Conservation (phyloP, 2,888 invertebrate genomes). For the Andrena camellia region DNA sequence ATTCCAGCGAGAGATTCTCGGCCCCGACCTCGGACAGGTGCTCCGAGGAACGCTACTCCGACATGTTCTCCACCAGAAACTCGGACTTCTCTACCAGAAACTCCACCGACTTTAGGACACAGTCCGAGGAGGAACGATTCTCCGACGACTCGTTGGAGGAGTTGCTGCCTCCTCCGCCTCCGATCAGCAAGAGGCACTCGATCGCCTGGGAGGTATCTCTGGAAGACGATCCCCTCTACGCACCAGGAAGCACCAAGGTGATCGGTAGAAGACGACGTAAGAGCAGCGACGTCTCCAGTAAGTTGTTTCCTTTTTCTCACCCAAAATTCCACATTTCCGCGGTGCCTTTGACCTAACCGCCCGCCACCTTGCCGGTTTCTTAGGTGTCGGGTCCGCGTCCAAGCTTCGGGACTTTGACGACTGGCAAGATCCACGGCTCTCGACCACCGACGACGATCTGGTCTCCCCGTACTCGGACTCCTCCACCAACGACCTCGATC, state of each 20-base stretch:
- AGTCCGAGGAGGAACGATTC: slow-evolving; percentile 88
- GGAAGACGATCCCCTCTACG: slow-evolving; percentile 89
- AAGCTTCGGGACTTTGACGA: slow-evolving; percentile 90
- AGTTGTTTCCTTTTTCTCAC: slow-evolving; percentile 55
- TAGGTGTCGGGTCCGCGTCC: slow-evolving; percentile 91
- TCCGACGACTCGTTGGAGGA: slow-evolving; percentile 95
- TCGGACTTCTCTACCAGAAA: slow-evolving; percentile 83
- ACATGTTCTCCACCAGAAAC: slow-evolving; percentile 82
- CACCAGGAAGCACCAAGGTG: slow-evolving; percentile 90
- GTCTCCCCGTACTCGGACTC: slow-evolving; percentile 90
- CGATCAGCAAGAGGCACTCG: slow-evolving; percentile 90
- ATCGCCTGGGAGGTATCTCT: slow-evolving; percentile 96
- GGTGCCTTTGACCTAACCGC: not conserved
- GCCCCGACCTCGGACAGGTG: slow-evolving; percentile 79
- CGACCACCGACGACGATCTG: slow-evolving; percentile 89
- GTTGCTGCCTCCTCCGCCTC: slow-evolving; percentile 89
- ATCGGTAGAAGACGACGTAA: slow-evolving; percentile 85
- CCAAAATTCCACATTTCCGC: too few species aligned
- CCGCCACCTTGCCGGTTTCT: slow-evolving; percentile 63
- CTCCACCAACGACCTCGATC: slow-evolving; percentile 84
- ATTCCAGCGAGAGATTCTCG: slow-evolving; percentile 78
- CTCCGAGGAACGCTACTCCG: slow-evolving; percentile 81
- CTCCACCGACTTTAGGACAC: slow-evolving; percentile 83
- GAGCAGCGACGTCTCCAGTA: slow-evolving; percentile 86
- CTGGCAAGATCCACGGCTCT: slow-evolving; percentile 91